Percentiles rank a stretch among this genome's conserved stretches.
Evolutionary conservation across 1,140 invertebrate species (phyloP).

Genomic region (Artemia franciscana): DNA sequence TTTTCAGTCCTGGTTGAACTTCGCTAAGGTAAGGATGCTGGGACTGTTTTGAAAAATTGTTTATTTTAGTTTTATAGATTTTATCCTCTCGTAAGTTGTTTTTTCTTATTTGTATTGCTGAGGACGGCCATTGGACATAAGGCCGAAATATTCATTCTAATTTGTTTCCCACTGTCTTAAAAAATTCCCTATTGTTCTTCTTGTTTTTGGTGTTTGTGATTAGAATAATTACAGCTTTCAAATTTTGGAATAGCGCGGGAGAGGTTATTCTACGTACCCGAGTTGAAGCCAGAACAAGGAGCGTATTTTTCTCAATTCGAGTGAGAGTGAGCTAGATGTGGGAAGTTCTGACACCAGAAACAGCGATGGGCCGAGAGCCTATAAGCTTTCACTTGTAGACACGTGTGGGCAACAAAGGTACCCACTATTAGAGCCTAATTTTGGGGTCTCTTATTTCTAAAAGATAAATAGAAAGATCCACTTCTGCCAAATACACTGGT

Average conservation of each 20-base stretch:
- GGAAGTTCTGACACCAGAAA: not conserved
- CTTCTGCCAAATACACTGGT: not conserved
- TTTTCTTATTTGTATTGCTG: no score
- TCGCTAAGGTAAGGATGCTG: no score
- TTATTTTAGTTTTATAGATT: no score
- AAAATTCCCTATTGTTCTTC: no score
- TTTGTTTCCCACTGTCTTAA: no score
- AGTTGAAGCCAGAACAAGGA: not conserved
- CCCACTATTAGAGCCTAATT: not conserved
- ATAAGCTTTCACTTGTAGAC: not conserved
- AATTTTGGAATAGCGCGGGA: not conserved
- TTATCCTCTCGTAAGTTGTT: no score
- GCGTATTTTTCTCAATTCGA: not conserved
- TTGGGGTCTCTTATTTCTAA: not conserved
- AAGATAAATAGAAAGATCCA: not conserved
- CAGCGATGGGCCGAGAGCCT: not conserved
- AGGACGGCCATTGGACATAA: no score
- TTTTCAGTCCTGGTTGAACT: no score
- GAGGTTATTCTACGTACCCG: not conserved
- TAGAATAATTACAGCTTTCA: not conserved
- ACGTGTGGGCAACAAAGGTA: not conserved
- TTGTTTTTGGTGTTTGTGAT: no score
- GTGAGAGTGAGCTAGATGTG: not conserved
- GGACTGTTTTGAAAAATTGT: no score
- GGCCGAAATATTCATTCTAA: no score